Percentiles rank a stretch among this genome's conserved stretches.
Conservation (phyloP, 1,140 invertebrate genomes). For the Lineus longissimus region DNA sequence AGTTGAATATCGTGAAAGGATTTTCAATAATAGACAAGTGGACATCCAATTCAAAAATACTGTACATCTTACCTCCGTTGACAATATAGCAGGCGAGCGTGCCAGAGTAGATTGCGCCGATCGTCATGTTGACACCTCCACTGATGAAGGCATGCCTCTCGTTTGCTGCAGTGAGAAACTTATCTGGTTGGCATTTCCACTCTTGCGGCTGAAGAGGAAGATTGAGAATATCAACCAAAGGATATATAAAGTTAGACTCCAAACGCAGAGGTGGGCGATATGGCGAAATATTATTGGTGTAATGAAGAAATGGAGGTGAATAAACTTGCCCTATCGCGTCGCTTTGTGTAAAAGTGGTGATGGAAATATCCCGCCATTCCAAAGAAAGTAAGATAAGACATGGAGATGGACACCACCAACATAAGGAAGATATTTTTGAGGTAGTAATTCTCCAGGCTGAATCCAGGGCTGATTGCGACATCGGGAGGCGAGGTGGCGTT, state of each 20-base stretch:
- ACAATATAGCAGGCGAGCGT: conserved; percentile 63
- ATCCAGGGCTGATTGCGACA: no score
- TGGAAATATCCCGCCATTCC: neutral
- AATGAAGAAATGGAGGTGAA: neutral
- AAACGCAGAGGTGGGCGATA: no score
- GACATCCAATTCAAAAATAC: neutral
- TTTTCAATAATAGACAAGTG: neutral
- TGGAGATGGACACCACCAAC: no score
- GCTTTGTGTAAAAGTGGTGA: neutral
- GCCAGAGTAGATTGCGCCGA: no score
- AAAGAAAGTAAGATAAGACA: neutral
- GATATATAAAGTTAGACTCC: neutral
- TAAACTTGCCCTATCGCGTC: neutral
- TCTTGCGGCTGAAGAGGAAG: conserved; percentile 53
- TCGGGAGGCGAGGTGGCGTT: no score
- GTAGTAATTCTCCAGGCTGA: no score
- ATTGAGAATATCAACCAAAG: neutral
- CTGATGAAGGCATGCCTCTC: conserved; percentile 67
- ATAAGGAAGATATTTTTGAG: no score
- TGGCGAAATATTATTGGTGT: neutral
- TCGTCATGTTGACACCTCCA: conserved; percentile 60
- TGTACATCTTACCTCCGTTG: conserved; percentile 57
- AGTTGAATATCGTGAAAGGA: neutral
- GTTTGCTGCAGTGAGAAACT: conserved; percentile 64
- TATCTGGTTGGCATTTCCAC: conserved; percentile 73